Conservation (phyloP, 2,797 vertebrate species). For the Pipistrellus pygmaeus region DNA sequence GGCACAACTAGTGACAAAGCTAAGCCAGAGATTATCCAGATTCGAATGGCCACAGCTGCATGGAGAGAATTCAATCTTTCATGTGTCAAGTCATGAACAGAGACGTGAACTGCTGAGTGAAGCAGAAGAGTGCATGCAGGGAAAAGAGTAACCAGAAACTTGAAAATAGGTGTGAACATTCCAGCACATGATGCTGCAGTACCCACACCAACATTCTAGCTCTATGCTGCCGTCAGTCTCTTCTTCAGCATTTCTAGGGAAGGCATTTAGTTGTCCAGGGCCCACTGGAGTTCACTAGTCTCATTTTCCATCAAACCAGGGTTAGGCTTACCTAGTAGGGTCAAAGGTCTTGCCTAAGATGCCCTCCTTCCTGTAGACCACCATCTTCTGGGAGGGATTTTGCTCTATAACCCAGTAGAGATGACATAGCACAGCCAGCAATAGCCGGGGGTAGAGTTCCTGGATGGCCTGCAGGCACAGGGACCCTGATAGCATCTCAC, state of each 20-base stretch:
- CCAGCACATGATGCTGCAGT: too few species aligned
- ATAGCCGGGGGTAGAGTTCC: constrained; percentile 43
- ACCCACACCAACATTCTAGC: too few species aligned
- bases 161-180: background rate
- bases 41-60: background rate
- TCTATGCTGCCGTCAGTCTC: background rate
- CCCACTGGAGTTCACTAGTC: background rate
- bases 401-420: constrained; percentile 64
- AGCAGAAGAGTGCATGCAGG: background rate
- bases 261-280: background rate
- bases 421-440: constrained; percentile 63
- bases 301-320: background rate
- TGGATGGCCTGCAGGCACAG: constrained; percentile 35
- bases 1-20: background rate
- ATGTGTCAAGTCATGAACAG: background rate
- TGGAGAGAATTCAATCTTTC: background rate
- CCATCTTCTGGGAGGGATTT: constrained; percentile 39
- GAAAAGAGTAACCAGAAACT: background rate
- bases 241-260: background rate
- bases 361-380: constrained; percentile 52
- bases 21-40: background rate
- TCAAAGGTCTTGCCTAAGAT: background rate
- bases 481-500: constrained; percentile 57
- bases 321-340: constrained; percentile 21
- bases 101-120: too few species aligned